Conservation (phyloP, 2,113 vertebrate species). For the Sphaerodactylus townsendi region DNA sequence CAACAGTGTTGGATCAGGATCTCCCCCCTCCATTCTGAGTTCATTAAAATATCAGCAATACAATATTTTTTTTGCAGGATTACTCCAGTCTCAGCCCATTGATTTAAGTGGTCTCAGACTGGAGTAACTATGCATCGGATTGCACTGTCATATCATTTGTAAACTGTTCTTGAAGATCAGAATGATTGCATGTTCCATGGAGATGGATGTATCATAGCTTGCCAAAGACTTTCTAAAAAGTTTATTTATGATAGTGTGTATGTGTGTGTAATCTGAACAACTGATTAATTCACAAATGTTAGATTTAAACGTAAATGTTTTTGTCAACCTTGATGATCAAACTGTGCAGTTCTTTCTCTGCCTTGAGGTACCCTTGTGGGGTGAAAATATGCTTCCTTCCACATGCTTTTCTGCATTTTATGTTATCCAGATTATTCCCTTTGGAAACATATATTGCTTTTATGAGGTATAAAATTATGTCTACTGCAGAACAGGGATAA, state of each 20-base stretch:
- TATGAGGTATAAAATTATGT: conserved; percentile 88
- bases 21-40: conserved; percentile 32
- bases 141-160: conserved; percentile 50
- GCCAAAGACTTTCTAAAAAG: not conserved
- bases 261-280: conserved; percentile 67
- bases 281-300: conserved; percentile 74
- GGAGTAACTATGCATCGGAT: too few relatives aligned
- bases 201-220: conserved; percentile 53
- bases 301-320: conserved; percentile 72
- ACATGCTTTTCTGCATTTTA: conserved; percentile 79
- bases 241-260: conserved; percentile 40
- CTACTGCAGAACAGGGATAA: conserved; percentile 85
- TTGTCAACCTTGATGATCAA: conserved; percentile 77
- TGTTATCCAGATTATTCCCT: conserved; percentile 83
- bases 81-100: too few relatives aligned
- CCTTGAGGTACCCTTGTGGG: conserved; percentile 79
- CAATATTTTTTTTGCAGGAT: too few relatives aligned
- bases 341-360: conserved; percentile 74
- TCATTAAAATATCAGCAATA: not conserved
- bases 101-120: too few relatives aligned
- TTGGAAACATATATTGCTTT: conserved; percentile 88
- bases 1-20: not conserved
- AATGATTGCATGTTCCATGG: conserved; percentile 59
- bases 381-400: conserved; percentile 81
- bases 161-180: conserved; percentile 21